Conservation (phyloP, 2,888 invertebrate species). For the Galerucella nymphaeae region DNA sequence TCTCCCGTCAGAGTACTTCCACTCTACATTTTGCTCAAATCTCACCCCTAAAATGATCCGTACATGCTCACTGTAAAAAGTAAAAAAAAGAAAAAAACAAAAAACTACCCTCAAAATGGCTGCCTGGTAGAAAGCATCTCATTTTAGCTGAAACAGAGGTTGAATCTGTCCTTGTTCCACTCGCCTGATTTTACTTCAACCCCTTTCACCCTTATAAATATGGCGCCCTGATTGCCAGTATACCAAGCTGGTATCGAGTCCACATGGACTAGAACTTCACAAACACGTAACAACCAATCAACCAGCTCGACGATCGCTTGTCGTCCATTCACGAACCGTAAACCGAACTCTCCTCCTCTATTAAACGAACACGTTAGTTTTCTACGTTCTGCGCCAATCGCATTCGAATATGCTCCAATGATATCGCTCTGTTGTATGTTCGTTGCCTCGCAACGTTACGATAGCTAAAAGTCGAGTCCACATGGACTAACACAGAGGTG, state of each 20-base stretch:
- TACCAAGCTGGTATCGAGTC: constrained; percentile 64
- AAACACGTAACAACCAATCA: constrained; percentile 50
- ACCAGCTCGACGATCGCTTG: not conserved
- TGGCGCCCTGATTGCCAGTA: constrained; percentile 68
- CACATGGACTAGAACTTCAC: constrained; percentile 59
- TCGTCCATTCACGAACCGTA: constrained; percentile 35
- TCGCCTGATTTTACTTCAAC: constrained; percentile 66
- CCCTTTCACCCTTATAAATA: constrained; percentile 68
- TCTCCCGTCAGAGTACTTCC: constrained; percentile 47
- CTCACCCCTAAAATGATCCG: constrained; percentile 65
- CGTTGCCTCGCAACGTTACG: constrained; percentile 57
- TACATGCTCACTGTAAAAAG: constrained; percentile 64
- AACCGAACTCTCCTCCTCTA: constrained; percentile 53
- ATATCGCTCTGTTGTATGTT: constrained; percentile 51
- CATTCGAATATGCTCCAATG: constrained; percentile 54
- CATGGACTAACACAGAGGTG: constrained; percentile 65
- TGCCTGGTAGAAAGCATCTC: constrained; percentile 71
- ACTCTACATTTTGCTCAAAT: constrained; percentile 60
- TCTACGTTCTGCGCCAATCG: constrained; percentile 49
- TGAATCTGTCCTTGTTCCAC: constrained; percentile 66
- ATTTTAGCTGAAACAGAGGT: constrained; percentile 67
- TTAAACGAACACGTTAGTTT: constrained; percentile 61
- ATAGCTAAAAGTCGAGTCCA: constrained; percentile 60
- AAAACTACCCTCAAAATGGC: constrained; percentile 80
- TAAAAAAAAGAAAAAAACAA: constrained; percentile 63